Evolutionary conservation across 92 coral and sea anemone species (phyloP), one percentile per base, ranked within the genome.

Genomic region (Scolanthus callimorphus): DNA sequence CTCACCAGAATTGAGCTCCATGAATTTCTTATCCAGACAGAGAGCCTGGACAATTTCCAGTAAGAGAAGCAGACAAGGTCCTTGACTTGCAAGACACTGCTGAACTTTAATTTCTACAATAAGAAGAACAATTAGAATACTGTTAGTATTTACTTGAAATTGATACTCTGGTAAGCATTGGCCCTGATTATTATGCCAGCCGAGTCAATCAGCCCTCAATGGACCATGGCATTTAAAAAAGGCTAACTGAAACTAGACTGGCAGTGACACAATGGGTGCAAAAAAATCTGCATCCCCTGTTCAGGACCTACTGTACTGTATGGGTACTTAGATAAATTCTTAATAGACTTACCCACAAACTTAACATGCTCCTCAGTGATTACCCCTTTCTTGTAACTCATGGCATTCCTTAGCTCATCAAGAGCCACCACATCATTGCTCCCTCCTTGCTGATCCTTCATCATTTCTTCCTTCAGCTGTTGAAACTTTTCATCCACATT

Each of bases 401-500:
- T 1, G 47, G 46, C 19, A 15, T 29, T 46, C 25, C 49, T 61
- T 17, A 68, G 27, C 0, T 68, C 57, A 28, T 29, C 39, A 39
- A 68, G 27, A 45, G 51, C 29, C 17, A 17, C 15, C 2, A 39
- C 10, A 10, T 39, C 64, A 41, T 15, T 34, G 41, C 15, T 34
- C 41, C 41, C 41, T 6, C 41, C 15, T n/a, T n/a, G n/a, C n/a
- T n/a, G n/a, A n/a, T n/a, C 24, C 17, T 21, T 44, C n/a, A 25
- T 46, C n/a, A 55, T 38, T 27, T 22, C 57, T 4, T 21, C 39
- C 57, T 28, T 56, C 20, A 68, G 50, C 11, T 15, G 11, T 43
- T 41, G 17, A n/a, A 69, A 48, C 27, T 55, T 70, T 51, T 69
- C 70, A 41, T 65, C 77, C 57, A 72, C 30, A 53, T 78, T 70